These are phyloP conservation scores for Mythimna lalbum DNA, from an alignment of 2,888 invertebrate genomes.

Conservation along the genomic window DNA sequence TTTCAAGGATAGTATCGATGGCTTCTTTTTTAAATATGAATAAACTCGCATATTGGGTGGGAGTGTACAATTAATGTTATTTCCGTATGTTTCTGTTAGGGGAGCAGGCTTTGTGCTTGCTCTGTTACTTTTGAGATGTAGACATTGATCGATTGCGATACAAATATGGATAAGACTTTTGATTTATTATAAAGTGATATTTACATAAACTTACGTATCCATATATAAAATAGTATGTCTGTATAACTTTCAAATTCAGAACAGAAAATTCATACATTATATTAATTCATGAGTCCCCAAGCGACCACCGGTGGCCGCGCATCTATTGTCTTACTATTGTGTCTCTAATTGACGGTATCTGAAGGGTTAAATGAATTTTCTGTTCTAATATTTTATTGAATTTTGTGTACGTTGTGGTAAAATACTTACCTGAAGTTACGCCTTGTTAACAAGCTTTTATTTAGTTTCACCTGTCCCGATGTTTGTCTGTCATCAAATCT, in stretches of 20 bases:
- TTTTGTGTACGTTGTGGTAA: background rate
- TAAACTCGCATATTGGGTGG: conserved; percentile 23
- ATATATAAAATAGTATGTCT: background rate
- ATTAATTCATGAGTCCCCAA: no score
- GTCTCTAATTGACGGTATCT: no score
- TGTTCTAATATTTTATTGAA: background rate
- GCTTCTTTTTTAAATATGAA: conserved; percentile 4
- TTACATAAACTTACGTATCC: background rate
- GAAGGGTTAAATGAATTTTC: no score
- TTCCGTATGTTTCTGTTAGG: conserved; percentile 41
- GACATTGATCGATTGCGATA: conserved; percentile 39
- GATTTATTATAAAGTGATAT: conserved; percentile 39
- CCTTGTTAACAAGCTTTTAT: no score
- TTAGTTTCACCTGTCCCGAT: no score
- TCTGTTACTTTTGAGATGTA: conserved; percentile 50
- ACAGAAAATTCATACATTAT: no score
- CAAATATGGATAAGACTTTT: background rate
- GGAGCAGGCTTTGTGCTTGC: conserved; percentile 51
- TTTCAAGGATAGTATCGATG: background rate
- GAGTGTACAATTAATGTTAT: conserved; percentile 32
- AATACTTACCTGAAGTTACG: no score
- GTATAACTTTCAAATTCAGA: background rate
- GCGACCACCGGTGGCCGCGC: no score
- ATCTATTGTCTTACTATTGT: no score
- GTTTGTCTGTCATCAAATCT: no score